A percentile compares a stretch with the other conserved stretches of the same genome.
Conservation (phyloP, 2,888 invertebrate species). For the Ormyrus rosae region DNA sequence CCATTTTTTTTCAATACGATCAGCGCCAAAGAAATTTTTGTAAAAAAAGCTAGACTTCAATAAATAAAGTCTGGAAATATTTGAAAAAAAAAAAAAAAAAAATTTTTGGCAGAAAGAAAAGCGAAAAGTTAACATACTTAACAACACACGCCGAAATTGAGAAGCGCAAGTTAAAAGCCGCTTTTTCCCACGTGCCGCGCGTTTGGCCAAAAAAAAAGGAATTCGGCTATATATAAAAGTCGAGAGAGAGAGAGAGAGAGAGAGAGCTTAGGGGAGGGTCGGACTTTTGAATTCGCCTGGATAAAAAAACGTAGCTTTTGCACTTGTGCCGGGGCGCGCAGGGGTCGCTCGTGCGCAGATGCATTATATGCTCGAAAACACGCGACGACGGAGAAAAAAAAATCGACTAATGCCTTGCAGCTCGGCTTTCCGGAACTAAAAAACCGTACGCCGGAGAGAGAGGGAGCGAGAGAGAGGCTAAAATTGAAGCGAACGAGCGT, state of each 20-base stretch:
- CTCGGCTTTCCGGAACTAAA: constrained; percentile 22
- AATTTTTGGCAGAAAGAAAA: no score
- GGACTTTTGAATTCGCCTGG: constrained; percentile 30
- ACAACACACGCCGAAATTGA: neutral
- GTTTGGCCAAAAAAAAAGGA: constrained; percentile 22
- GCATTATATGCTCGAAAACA: constrained; percentile 39
- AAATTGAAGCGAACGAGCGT: constrained; percentile 14
- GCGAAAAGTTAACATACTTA: no score
- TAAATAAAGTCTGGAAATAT: no score
- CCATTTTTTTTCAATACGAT: no score
- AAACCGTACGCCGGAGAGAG: neutral
- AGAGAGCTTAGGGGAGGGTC: neutral
- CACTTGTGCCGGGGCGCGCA: constrained; percentile 11
- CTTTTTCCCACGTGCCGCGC: constrained; percentile 19
- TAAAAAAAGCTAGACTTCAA: no score
- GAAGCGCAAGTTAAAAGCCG: neutral
- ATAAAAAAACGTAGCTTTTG: constrained; percentile 41
- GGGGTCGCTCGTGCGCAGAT: constrained; percentile 30
- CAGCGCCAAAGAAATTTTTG: no score
- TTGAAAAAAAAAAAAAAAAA: no score
- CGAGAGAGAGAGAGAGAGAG: neutral
- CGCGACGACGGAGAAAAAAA: constrained; percentile 25
- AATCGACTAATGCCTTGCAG: constrained; percentile 9
- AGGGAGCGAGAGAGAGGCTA: constrained; percentile 5
- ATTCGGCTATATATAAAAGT: constrained; percentile 23